Evolutionary conservation across 2,888 invertebrate genomes (phyloP).

Genomic region (Smittia aterrima): DNA sequence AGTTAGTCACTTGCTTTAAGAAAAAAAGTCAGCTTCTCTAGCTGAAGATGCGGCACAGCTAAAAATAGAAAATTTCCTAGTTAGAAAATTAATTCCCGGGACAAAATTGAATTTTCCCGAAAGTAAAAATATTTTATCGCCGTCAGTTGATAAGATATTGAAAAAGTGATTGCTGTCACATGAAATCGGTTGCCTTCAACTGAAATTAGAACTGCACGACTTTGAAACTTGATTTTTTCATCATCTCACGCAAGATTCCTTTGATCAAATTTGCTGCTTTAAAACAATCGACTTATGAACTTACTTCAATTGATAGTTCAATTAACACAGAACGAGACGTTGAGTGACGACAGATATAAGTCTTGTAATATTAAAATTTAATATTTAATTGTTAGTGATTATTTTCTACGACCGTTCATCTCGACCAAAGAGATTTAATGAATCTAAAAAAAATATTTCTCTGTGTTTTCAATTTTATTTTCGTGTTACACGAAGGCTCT

Average conservation of each 20-base stretch:
- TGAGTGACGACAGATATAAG: too few relatives aligned
- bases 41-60: conserved; percentile 2
- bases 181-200: too few relatives aligned
- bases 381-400: background rate
- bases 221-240: too few relatives aligned
- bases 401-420: conserved; percentile 2
- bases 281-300: too few relatives aligned
- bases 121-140: background rate
- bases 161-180: background rate
- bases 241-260: too few relatives aligned
- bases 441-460: background rate
- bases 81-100: background rate
- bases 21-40: conserved; percentile 4
- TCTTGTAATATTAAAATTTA: background rate
- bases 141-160: background rate
- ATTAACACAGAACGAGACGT: too few relatives aligned
- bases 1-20: background rate
- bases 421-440: conserved; percentile 16
- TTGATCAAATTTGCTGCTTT: too few relatives aligned
- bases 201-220: too few relatives aligned
- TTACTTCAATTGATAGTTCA: too few relatives aligned
- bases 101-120: background rate
- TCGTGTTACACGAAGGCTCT: background rate
- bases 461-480: background rate
- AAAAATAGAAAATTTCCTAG: conserved; percentile 14